Percentiles rank a stretch among this genome's conserved stretches.
phyloP scores from a whole-genome alignment of 2,113 vertebrate species.

The Pseudorhombus dupliciocellatus region DNA sequence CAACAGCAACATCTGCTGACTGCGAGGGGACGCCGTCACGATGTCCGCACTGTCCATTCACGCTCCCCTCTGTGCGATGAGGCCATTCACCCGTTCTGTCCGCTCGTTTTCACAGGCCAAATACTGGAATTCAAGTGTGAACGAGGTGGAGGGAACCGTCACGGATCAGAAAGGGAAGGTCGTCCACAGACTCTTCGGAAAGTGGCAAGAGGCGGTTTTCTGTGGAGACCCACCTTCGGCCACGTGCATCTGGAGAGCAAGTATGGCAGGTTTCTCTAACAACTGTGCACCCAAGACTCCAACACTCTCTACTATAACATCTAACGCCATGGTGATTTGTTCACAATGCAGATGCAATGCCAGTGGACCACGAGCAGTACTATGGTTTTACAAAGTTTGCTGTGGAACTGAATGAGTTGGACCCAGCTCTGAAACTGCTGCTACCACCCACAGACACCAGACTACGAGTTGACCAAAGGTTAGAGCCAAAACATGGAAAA shows the following conservation, averaged over 20 bases:
- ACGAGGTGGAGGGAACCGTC: constrained; percentile 92
- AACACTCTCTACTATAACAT: neutral
- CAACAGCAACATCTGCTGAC: constrained; percentile 61
- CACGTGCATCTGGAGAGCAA: constrained; percentile 93
- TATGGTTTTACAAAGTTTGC: constrained; percentile 98
- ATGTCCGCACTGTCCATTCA: neutral
- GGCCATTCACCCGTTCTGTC: neutral
- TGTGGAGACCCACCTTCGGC: constrained; percentile 87
- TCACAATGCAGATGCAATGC: constrained; percentile 79
- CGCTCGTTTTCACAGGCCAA: constrained; percentile 82
- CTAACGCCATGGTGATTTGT: constrained; percentile 14
- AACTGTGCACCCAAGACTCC: neutral
- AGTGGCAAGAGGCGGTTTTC: constrained; percentile 95
- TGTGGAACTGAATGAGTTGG: constrained; percentile 93
- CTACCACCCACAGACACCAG: constrained; percentile 93
- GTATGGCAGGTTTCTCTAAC: constrained; percentile 76
- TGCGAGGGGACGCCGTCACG: neutral
- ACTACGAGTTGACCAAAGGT: constrained; percentile 96
- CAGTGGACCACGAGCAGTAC: constrained; percentile 89
- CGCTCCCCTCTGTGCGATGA: neutral
- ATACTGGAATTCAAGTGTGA: constrained; percentile 93
- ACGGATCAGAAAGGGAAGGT: constrained; percentile 88
- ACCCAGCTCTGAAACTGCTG: constrained; percentile 79
- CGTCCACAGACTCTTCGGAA: constrained; percentile 90
- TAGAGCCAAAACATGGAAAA: constrained; percentile 4